Conservation (phyloP, 2,888 invertebrate species). For the Xiphydria camelus region DNA sequence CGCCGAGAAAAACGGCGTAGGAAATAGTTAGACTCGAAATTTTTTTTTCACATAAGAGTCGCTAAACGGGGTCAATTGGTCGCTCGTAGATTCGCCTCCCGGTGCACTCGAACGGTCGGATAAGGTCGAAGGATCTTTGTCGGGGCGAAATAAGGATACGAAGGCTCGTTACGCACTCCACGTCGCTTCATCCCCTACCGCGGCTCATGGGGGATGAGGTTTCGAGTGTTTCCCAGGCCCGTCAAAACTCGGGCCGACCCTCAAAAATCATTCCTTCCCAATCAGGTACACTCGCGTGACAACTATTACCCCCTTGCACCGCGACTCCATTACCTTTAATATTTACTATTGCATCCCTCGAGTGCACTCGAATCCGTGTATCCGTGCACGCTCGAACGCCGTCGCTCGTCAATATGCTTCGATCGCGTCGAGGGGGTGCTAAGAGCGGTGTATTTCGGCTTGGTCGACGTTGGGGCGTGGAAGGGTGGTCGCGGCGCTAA, state of each 20-base stretch:
- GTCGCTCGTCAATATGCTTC: constrained; percentile 51
- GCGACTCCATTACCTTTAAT: constrained; percentile 40
- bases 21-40: too few species aligned
- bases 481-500: constrained; percentile 25
- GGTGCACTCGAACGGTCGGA: not conserved
- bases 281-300: constrained; percentile 31
- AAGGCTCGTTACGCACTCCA: not conserved
- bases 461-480: constrained; percentile 5
- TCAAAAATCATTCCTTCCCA: too few species aligned
- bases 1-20: too few species aligned
- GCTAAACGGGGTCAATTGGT: too few species aligned
- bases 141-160: not conserved
- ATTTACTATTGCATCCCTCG: constrained; percentile 44
- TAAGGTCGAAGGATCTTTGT: not conserved
- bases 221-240: constrained; percentile 53
- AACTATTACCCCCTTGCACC: constrained; percentile 37
- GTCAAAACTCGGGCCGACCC: too few species aligned
- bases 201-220: constrained; percentile 25
- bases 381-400: constrained; percentile 43
- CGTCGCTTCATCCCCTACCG: not conserved
- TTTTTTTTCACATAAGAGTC: too few species aligned
- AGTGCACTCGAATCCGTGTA: constrained; percentile 39
- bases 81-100: not conserved
- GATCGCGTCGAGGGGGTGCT: constrained; percentile 38
- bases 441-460: constrained; percentile 28